Base-by-base conservation (phyloP, 2,888 invertebrate genomes). In the Lepidocyrtinus sp. region DNA sequence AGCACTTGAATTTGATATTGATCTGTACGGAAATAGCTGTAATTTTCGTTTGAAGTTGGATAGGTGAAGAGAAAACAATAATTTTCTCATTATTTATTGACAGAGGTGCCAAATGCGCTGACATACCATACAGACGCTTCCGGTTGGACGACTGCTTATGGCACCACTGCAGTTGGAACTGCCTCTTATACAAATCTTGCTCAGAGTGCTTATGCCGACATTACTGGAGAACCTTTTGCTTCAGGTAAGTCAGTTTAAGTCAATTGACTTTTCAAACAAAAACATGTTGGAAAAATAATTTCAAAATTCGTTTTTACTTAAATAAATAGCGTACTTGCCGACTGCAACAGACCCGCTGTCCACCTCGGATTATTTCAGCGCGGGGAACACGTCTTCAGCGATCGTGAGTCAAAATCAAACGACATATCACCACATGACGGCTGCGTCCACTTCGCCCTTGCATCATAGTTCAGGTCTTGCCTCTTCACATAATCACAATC, bases 381-480 rank as follows among this genome's bases (percentile, higher is more conserved):
- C 55, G 25, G 81, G 85, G 36, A 67, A 81, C 12, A 71, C 72
- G 17, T 81, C 78, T 46, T 19, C 74, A 17, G 70, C 79, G 27
- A 74, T 74, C 9, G 73, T 78, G 61, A 78, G 73, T 73, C 78
- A 77, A 67, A 72, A 71, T 36, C 77, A 78, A 26, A 73, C 85
- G 62, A 82, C 81, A n/a, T 85, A 86, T 75, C 86, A 86, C 61
- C 84, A 85, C 79, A 83, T 84, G 83, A 83, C 83, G n/a, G n/a
- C n/a, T 24, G 71, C 86, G 17, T 73, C 82, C 7, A 73, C 62
- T 25, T 84, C 83, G 75, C 84, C 85, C 1, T 76, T 82, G 27
- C 82, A 83, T 59, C 84, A 85, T 67, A 45, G 68, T 12, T 27
- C 64, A 22, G 59, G 70, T n/a, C 19, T 70, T 76, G 76, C 55